Conservation (phyloP, 1,140 invertebrate species). For the Zaprionus gabonicus region DNA sequence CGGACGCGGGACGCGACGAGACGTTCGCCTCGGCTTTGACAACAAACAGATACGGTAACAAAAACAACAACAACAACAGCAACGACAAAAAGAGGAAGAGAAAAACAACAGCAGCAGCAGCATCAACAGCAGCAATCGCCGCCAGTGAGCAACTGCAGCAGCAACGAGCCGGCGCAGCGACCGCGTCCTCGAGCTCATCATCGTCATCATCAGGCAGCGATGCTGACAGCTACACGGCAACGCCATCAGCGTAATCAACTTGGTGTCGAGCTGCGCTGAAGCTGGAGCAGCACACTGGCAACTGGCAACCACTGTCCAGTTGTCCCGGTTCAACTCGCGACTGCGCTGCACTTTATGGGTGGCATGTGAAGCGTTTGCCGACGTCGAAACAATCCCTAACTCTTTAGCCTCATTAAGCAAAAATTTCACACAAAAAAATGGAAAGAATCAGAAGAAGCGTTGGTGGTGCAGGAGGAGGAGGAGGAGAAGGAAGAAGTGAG, state of each 20-base stretch:
- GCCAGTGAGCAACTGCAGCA: conserved; percentile 53
- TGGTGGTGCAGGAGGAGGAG: conserved; percentile 7
- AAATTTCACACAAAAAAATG: conserved; percentile 52
- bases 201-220: conserved; percentile 79
- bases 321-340: conserved; percentile 5
- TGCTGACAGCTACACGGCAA: conserved; percentile 81
- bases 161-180: conserved; percentile 28
- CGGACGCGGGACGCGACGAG: background rate
- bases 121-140: conserved; percentile 17
- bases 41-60: conserved; percentile 77
- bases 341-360: conserved; percentile 64
- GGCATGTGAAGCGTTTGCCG: conserved; percentile 61
- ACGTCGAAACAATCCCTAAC: conserved; percentile 49
- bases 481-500: background rate
- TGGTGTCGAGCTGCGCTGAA: conserved; percentile 57
- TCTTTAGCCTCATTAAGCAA: conserved; percentile 75
- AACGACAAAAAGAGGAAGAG: conserved; percentile 66
- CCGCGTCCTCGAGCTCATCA: conserved; percentile 74
- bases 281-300: conserved; percentile 26
- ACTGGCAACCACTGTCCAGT: conserved; percentile 24
- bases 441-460: background rate
- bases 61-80: conserved; percentile 65
- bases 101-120: conserved; percentile 14
- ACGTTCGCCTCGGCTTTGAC: conserved; percentile 59
- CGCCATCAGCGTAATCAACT: conserved; percentile 82